These are phyloP conservation scores for Sinocyclocheilus rhinocerous DNA, from an alignment of 2,113 vertebrate genomes.

Conservation along the genomic window DNA sequence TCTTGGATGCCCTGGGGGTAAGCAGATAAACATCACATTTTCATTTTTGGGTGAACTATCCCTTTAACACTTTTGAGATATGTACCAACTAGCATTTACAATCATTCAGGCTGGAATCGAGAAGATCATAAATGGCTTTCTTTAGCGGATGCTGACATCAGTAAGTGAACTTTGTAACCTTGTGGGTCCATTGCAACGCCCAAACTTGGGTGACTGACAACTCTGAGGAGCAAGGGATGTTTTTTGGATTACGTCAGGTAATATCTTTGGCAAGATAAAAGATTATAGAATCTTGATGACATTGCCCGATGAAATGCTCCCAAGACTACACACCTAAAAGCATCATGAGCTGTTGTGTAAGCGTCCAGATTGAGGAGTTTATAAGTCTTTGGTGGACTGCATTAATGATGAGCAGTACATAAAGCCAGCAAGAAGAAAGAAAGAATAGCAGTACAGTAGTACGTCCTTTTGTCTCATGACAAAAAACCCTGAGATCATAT, in stretches of 20 bases:
- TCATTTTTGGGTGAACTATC: too few relatives aligned
- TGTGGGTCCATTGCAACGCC: background rate
- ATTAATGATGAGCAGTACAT: background rate
- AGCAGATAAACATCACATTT: too few relatives aligned
- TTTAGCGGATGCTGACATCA: background rate
- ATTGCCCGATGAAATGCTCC: background rate
- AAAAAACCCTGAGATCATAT: slow-evolving; percentile 76
- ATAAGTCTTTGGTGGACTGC: slow-evolving; percentile 20
- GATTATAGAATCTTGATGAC: background rate
- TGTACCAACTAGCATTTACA: background rate
- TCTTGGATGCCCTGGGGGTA: too few relatives aligned
- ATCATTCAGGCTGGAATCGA: background rate
- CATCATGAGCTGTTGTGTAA: background rate
- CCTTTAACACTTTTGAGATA: background rate
- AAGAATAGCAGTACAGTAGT: slow-evolving; percentile 39
- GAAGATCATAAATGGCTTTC: background rate
- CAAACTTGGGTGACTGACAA: background rate
- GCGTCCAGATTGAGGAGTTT: background rate
- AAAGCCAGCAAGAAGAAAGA: background rate
- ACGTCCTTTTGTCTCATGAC: slow-evolving; percentile 50
- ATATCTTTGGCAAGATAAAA: slow-evolving; percentile 32
- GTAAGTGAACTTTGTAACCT: background rate
- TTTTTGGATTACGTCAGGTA: background rate
- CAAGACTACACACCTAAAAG: background rate
- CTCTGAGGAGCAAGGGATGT: background rate